Evolutionary conservation across 1,140 invertebrate genomes (phyloP).

Genomic region (Trichomalopsis sarcophagae): DNA sequence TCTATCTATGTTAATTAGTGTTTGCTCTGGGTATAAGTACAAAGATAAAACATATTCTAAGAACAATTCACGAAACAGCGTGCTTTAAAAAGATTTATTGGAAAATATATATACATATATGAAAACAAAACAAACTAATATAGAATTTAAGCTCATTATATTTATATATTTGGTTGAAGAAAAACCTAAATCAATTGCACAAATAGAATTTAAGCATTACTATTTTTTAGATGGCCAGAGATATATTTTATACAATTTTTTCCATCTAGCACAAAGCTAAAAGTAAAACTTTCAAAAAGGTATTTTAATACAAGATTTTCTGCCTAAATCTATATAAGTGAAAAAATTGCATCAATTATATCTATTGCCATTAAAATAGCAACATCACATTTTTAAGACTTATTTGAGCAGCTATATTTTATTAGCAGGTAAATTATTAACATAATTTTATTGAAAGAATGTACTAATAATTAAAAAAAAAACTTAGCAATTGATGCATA

Average conservation of each 20-base stretch:
- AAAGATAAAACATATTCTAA: constrained; percentile 34
- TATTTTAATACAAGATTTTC: no score
- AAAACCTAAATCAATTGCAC: neutral
- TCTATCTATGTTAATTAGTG: neutral
- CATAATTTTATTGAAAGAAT: neutral
- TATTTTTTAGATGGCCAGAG: neutral
- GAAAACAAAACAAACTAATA: constrained; percentile 10
- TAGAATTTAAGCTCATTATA: neutral
- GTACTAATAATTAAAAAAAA: neutral
- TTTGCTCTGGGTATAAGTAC: constrained; percentile 11
- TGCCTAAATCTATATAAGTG: no score
- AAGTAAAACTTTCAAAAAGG: neutral
- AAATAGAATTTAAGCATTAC: neutral
- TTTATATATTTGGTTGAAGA: neutral
- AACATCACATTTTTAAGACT: constrained; percentile 1
- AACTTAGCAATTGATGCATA: constrained; percentile 8
- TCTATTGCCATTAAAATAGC: no score
- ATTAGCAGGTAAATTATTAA: neutral
- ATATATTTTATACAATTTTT: constrained; percentile 10
- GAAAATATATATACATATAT: neutral
- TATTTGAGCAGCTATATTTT: neutral
- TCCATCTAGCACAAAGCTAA: neutral
- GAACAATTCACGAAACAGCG: neutral
- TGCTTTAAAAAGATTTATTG: neutral
- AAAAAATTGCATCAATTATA: no score